Conservation (phyloP, 2,888 invertebrate species). For the Dynastes tityus region DNA sequence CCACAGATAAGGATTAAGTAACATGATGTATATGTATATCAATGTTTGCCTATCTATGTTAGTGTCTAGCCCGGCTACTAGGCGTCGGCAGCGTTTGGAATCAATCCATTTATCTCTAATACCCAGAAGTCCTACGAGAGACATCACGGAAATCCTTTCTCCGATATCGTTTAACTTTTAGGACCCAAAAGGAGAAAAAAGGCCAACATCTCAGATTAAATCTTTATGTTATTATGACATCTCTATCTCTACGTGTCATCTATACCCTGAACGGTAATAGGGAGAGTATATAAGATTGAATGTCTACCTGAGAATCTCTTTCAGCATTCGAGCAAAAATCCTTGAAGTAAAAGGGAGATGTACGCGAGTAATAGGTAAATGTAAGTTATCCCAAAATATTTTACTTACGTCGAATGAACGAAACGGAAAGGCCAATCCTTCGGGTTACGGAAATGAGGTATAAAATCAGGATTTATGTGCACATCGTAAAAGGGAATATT, state of each 20-base stretch:
- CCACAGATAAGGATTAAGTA: background rate
- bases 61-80: background rate
- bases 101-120: conserved; percentile 24
- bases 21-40: background rate
- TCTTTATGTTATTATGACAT: conserved; percentile 17
- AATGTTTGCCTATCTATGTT: background rate
- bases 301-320: too few species aligned
- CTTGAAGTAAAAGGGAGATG: background rate
- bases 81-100: background rate
- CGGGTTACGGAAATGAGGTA: too few species aligned
- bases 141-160: background rate
- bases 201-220: conserved; percentile 19
- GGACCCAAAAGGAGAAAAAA: background rate
- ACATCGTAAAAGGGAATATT: too few species aligned
- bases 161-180: conserved; percentile 20
- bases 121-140: conserved; percentile 23
- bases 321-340: too few species aligned
- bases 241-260: background rate
- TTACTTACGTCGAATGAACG: too few species aligned
- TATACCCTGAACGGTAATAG: background rate
- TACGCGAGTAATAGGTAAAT: background rate
- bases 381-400: too few species aligned
- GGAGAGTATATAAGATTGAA: too few species aligned
- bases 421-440: too few species aligned
- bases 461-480: too few species aligned